phyloP scores from a whole-genome alignment of 2,888 invertebrate species.

The Amphimallon solstitiale region DNA sequence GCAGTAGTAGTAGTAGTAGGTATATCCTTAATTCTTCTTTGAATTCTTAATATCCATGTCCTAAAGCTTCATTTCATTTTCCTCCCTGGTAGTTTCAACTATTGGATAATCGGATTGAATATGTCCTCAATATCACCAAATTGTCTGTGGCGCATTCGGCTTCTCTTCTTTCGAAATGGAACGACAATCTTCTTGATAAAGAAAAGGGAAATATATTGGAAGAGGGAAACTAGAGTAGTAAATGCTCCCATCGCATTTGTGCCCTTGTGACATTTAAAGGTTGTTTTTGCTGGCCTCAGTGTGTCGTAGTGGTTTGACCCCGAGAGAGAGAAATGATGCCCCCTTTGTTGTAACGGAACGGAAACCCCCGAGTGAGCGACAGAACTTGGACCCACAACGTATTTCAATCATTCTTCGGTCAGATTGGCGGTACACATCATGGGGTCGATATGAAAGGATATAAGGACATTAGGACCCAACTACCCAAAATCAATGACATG shows the following conservation, averaged over 20 bases:
- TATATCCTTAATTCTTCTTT: too few species aligned
- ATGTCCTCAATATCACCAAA: too few species aligned
- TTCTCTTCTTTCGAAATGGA: too few species aligned
- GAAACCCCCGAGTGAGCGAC: slow-evolving; percentile 30
- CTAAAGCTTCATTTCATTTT: too few species aligned
- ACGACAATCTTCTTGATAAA: too few species aligned
- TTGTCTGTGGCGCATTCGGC: too few species aligned
- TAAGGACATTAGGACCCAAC: slow-evolving; percentile 46
- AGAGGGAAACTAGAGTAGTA: slow-evolving; percentile 7
- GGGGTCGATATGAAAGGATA: slow-evolving; percentile 44
- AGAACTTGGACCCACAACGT: slow-evolving; percentile 34
- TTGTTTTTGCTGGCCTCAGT: slow-evolving; percentile 24
- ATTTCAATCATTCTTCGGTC: slow-evolving; percentile 37
- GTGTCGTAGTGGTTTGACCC: slow-evolving; percentile 24
- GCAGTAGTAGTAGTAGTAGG: too few species aligned
- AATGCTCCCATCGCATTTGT: slow-evolving; percentile 33
- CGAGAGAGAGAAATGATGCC: slow-evolving; percentile 20
- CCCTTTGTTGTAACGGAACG: slow-evolving; percentile 33
- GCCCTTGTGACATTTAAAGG: slow-evolving; percentile 12
- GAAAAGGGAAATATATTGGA: slow-evolving; percentile 6
- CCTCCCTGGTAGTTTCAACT: too few species aligned
- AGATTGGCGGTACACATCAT: slow-evolving; percentile 41
- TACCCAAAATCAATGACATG: slow-evolving; percentile 42
- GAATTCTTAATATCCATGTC: too few species aligned
- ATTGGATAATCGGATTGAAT: too few species aligned